phyloP scores from a whole-genome alignment of 2,797 vertebrate species.

The Enteromius afrohamiltoni region DNA sequence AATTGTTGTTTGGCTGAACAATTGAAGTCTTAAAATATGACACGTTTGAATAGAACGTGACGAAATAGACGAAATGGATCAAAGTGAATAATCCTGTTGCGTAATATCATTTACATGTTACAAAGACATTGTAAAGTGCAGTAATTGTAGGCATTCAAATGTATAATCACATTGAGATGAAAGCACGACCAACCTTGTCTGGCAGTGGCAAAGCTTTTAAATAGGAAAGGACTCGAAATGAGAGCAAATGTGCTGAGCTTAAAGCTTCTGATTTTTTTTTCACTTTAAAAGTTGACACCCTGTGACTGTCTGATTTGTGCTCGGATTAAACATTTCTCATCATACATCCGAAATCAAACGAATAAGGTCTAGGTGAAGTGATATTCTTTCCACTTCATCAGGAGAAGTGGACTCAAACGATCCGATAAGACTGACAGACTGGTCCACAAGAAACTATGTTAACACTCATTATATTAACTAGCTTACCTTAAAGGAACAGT shows the following conservation, averaged over 20 bases:
- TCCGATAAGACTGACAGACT: neutral
- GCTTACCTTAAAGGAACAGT: neutral
- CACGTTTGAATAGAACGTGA: neutral
- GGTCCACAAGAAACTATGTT: neutral
- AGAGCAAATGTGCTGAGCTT: neutral
- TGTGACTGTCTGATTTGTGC: neutral
- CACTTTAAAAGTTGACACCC: neutral
- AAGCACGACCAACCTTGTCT: neutral
- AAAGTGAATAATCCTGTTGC: conserved; percentile 6
- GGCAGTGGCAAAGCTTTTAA: neutral
- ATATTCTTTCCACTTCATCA: neutral
- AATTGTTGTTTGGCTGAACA: conserved; percentile 7
- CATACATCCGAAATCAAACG: neutral
- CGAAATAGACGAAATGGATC: neutral
- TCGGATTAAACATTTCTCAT: neutral
- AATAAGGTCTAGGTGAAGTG: neutral
- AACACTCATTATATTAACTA: neutral
- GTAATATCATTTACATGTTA: neutral
- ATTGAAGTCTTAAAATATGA: conserved; percentile 10
- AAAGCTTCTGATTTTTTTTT: neutral
- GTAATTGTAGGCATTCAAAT: neutral
- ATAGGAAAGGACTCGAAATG: neutral
- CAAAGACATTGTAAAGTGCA: neutral
- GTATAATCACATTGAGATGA: neutral
- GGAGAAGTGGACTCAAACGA: neutral